Evolutionary conservation across 92 coral and sea anemone species (phyloP).

Genomic region (Isaurus tuberculatus): DNA sequence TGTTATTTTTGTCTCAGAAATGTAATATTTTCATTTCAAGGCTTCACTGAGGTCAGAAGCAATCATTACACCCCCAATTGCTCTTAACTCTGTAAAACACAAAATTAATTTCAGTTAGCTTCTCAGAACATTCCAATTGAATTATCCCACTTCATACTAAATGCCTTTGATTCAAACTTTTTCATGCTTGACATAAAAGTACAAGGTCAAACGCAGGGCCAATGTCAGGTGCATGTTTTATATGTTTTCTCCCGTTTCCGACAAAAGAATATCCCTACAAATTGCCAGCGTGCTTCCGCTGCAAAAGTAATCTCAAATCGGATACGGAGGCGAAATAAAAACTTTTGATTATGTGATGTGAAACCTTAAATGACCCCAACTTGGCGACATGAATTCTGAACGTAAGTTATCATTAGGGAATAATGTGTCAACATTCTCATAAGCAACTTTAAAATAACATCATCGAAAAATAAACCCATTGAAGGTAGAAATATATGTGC

Average conservation of each 20-base stretch:
- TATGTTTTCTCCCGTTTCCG: conserved; percentile 14
- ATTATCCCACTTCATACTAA: background rate
- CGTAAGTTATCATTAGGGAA: background rate
- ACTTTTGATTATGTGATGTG: conserved; percentile 20
- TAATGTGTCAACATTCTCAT: conserved; percentile 8
- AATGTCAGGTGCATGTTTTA: background rate
- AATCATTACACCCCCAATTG: background rate
- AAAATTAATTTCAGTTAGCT: background rate
- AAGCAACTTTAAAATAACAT: conserved; percentile 23
- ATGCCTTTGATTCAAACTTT: conserved; percentile 3
- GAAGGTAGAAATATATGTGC: background rate
- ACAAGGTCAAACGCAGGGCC: conserved; percentile 21
- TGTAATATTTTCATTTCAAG: background rate
- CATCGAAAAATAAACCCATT: conserved; percentile 18
- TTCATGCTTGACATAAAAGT: conserved; percentile 26
- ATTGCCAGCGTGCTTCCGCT: conserved; percentile 28
- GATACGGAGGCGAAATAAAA: conserved; percentile 40
- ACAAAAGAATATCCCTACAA: conserved; percentile 17
- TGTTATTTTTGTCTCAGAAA: conserved; percentile 32
- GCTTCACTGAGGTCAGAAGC: background rate
- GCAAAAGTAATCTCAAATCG: conserved; percentile 17
- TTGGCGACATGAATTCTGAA: conserved; percentile 21
- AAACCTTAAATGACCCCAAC: conserved; percentile 4
- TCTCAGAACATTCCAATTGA: background rate
- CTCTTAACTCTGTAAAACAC: background rate